phyloP scores from a whole-genome alignment of 2,797 vertebrate species.

The Silurus lanzhouensis region DNA sequence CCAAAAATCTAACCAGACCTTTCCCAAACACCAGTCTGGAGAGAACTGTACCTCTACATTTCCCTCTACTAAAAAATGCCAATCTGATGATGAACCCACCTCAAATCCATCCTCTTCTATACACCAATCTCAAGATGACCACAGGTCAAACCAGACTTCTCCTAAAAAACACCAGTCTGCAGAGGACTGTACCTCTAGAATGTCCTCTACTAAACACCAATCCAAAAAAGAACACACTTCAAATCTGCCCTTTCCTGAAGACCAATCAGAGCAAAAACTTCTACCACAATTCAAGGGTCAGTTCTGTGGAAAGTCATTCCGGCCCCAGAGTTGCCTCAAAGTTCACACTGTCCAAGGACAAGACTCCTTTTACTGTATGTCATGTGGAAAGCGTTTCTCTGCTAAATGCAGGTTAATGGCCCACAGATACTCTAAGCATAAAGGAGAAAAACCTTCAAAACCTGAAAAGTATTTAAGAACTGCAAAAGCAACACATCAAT shows the following conservation, averaged over 20 bases:
- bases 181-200: neutral
- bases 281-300: neutral
- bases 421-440: slow-evolving; percentile 1
- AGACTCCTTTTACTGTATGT: neutral
- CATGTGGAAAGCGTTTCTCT: slow-evolving; percentile 19
- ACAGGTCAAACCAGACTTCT: neutral
- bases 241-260: neutral
- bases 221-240: neutral
- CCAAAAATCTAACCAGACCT: too few relatives aligned
- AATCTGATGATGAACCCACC: neutral
- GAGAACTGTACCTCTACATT: neutral
- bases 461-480: slow-evolving; percentile 2
- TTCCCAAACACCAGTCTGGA: neutral
- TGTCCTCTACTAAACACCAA: neutral
- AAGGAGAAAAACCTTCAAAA: slow-evolving; percentile 15
- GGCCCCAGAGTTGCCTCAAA: neutral
- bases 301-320: slow-evolving; percentile 19
- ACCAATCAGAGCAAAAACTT: neutral
- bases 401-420: slow-evolving; percentile 14
- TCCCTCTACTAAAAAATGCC: too few relatives aligned
- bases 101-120: neutral
- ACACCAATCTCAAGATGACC: neutral
- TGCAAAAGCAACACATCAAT: neutral
- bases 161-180: neutral
- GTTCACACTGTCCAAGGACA: slow-evolving; percentile 8